Conservation (phyloP, 2,888 invertebrate species). For the Aproaerema taeniolella region DNA sequence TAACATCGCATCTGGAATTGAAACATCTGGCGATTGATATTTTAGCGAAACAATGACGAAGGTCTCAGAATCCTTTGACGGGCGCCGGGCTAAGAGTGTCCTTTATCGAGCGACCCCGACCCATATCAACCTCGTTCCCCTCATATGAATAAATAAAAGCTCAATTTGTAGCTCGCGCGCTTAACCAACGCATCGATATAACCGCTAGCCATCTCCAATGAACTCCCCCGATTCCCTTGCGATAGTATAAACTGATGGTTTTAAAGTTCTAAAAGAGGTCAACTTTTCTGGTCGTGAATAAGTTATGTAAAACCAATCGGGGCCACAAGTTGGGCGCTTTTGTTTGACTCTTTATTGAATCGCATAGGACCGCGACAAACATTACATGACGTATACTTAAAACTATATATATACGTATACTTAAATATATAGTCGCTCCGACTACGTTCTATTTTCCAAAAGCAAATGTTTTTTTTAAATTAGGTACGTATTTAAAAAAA, state of each 20-base stretch:
- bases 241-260: slow-evolving; percentile 23
- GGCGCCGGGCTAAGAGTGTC: slow-evolving; percentile 49
- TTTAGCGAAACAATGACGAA: slow-evolving; percentile 39
- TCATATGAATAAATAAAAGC: slow-evolving; percentile 74
- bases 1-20: no score
- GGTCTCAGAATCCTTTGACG: slow-evolving; percentile 47
- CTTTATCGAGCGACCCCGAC: slow-evolving; percentile 68
- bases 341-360: slow-evolving; percentile 37
- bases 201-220: slow-evolving; percentile 47
- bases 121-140: slow-evolving; percentile 67
- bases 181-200: slow-evolving; percentile 56
- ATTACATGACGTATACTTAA: no score
- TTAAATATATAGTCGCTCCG: no score
- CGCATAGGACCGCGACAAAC: slow-evolving; percentile 21
- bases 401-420: no score
- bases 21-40: slow-evolving; percentile 31
- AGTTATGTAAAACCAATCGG: slow-evolving; percentile 47
- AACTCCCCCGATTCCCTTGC: slow-evolving; percentile 32
- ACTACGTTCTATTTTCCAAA: no score
- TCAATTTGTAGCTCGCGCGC: slow-evolving; percentile 69
- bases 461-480: no score
- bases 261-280: slow-evolving; percentile 28
- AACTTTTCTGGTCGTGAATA: slow-evolving; percentile 34
- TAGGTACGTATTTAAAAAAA: no score
- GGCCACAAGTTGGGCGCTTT: slow-evolving; percentile 33